phyloP scores from a whole-genome alignment of 2,888 invertebrate genomes.

The Melieria omissa region DNA sequence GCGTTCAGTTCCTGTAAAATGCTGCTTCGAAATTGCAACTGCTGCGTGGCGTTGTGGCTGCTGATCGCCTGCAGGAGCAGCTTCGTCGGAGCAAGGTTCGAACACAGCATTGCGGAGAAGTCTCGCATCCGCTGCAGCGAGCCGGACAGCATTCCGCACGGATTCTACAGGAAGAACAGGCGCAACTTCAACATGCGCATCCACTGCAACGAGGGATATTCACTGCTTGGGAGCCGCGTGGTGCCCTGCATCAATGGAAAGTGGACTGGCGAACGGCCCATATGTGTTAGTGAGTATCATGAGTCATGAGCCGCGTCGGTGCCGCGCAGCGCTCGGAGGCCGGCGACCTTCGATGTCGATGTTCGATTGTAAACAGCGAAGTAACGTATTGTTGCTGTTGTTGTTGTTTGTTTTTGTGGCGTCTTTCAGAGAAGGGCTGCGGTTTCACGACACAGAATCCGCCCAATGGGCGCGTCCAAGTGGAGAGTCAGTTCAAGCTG shows the following conservation, averaged over 20 bases:
- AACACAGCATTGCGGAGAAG: no score
- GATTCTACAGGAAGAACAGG: slow-evolving; percentile 34
- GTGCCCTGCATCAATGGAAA: slow-evolving; percentile 66
- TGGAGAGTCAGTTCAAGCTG: slow-evolving; percentile 70
- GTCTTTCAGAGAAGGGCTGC: slow-evolving; percentile 73
- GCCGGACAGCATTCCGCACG: slow-evolving; percentile 36
- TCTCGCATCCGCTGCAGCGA: no score
- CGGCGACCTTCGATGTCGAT: no score
- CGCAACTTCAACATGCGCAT: slow-evolving; percentile 44
- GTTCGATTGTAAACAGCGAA: neutral
- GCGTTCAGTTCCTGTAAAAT: no score
- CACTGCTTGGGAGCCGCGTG: slow-evolving; percentile 44
- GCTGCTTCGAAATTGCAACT: no score
- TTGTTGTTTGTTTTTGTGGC: neutral
- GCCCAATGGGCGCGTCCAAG: slow-evolving; percentile 69
- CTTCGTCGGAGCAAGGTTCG: no score
- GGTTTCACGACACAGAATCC: slow-evolving; percentile 59
- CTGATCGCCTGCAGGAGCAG: no score
- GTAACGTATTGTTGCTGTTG: neutral
- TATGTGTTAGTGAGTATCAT: slow-evolving; percentile 79
- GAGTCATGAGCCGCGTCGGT: neutral
- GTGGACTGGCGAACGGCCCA: slow-evolving; percentile 78
- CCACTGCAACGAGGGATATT: slow-evolving; percentile 45
- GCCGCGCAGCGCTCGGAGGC: no score
- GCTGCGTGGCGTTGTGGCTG: no score